Evolutionary conservation across 2,888 invertebrate species (phyloP).

Genomic region (Dione juno): DNA sequence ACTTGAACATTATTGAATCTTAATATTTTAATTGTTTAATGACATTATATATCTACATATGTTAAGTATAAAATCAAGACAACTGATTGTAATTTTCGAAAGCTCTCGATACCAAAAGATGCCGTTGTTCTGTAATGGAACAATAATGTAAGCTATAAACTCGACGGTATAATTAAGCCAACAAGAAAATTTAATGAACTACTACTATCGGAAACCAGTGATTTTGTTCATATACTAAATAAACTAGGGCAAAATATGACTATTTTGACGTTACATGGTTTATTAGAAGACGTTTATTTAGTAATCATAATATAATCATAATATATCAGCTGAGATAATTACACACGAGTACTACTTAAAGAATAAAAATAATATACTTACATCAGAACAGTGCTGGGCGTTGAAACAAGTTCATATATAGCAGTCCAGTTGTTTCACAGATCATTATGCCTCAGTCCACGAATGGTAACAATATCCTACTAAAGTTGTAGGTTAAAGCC

Average conservation of each 20-base stretch:
- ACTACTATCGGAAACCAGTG: slow-evolving; percentile 12
- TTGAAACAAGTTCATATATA: slow-evolving; percentile 14
- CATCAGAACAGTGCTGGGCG: slow-evolving; percentile 1
- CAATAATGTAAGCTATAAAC: slow-evolving; percentile 29
- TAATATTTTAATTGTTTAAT: slow-evolving; percentile 1
- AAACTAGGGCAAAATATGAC: slow-evolving; percentile 7
- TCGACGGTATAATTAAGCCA: slow-evolving; percentile 25
- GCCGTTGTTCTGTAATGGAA: slow-evolving; percentile 28
- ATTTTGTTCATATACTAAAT: slow-evolving; percentile 17
- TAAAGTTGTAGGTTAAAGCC: slow-evolving; percentile 13
- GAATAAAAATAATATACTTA: slow-evolving; percentile 3
- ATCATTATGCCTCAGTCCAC: slow-evolving; percentile 13
- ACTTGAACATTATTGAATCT: too few relatives aligned
- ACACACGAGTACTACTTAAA: too few relatives aligned
- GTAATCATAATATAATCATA: too few relatives aligned
- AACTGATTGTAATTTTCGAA: slow-evolving; percentile 14
- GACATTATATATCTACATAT: neutral
- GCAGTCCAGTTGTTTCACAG: slow-evolving; percentile 16
- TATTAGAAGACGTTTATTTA: neutral
- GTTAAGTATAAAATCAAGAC: slow-evolving; percentile 4
- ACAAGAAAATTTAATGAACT: slow-evolving; percentile 23
- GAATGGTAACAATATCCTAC: slow-evolving; percentile 21
- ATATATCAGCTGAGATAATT: too few relatives aligned
- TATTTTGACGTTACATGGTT: neutral
- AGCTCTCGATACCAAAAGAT: slow-evolving; percentile 23